Evolutionary conservation across 1,140 invertebrate species (phyloP), one percentile per base, ranked within the genome.

Genomic region (Magallana gigas): DNA sequence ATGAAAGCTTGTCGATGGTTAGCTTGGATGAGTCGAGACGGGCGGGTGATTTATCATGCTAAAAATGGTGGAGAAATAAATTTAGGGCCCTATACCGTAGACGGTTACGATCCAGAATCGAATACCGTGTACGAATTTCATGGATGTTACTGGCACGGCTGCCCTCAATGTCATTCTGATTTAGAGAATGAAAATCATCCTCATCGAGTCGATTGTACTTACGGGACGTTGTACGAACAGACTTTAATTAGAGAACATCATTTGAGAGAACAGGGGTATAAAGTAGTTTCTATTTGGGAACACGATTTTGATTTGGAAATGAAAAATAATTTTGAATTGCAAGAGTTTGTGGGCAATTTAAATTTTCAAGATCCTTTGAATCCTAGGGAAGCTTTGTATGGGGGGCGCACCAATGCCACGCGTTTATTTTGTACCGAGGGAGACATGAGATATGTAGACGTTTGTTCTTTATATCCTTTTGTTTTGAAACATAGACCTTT

Each of bases 61-160:
- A 56, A 60, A 9, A 62, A 85, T 60, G 84, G 84, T 0, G 84
- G 84, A 3, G 84, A 85, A 48, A 23, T 48, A 36, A 62, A 29
- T 3, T 57, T 85, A 68, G 84, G 60, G 1, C 48, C 59, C n/a
- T 85, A 85, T 64, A 57, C 12, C 9, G 60, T 68, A 64, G 84
- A 84, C 59, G 83, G 83, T 0, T 84, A 60, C 29, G 57, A 84
- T 48, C 9, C 29, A 14, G 83, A 36, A 23, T 71, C 58, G 6
- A 87, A 87, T 11, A 87, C 83, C 29, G 64, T 84, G 16, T 89
- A 85, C 64, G 88, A 91, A 85, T 91, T 88, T 29, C 58, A 62
- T 83, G 88, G 36, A 14, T 91, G 89, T 68, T 57, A 83, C 12
- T 91, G 84, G 76, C 91, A 91, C 68, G 90, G 91, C 0, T 90